Evolutionary conservation across 92 coral and sea anemone species (phyloP).

Genomic region (Virgularia gustaviana): DNA sequence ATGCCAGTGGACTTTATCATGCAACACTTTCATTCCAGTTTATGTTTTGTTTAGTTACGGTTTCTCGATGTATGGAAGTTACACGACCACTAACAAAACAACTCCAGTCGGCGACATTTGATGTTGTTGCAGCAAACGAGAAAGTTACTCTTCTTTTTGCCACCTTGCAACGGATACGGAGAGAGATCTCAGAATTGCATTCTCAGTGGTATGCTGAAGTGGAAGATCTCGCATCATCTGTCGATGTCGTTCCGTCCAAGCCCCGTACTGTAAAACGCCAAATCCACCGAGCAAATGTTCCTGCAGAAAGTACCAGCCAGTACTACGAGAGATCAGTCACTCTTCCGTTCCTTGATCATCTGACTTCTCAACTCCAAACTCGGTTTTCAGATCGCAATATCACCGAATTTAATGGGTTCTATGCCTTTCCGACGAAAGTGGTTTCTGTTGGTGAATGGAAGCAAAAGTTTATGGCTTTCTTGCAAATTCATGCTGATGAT

Average conservation of each 20-base stretch:
- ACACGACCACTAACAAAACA: not conserved
- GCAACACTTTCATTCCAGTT: not conserved
- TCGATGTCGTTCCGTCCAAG: not conserved
- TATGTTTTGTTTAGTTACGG: not conserved
- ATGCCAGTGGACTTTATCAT: not conserved
- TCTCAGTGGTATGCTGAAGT: not conserved
- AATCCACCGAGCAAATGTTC: not conserved
- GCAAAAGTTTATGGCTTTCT: not conserved
- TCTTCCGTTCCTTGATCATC: slow-evolving; percentile 44
- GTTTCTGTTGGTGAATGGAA: not conserved
- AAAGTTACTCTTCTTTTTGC: not conserved
- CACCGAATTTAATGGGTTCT: slow-evolving; percentile 1
- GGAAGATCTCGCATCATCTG: not conserved
- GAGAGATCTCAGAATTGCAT: not conserved
- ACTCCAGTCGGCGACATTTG: not conserved
- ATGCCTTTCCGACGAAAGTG: slow-evolving; percentile 5
- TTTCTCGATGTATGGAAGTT: not conserved
- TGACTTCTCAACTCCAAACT: not conserved
- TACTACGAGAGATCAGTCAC: slow-evolving; percentile 45
- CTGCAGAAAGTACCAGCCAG: slow-evolving; percentile 19
- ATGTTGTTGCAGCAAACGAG: not conserved
- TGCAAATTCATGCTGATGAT: not conserved
- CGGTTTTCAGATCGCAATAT: slow-evolving; percentile 9
- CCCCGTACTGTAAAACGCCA: not conserved
- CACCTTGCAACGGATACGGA: not conserved